Base-by-base conservation (phyloP, 2,113 vertebrate genomes). In the Siphamia tubifer region DNA sequence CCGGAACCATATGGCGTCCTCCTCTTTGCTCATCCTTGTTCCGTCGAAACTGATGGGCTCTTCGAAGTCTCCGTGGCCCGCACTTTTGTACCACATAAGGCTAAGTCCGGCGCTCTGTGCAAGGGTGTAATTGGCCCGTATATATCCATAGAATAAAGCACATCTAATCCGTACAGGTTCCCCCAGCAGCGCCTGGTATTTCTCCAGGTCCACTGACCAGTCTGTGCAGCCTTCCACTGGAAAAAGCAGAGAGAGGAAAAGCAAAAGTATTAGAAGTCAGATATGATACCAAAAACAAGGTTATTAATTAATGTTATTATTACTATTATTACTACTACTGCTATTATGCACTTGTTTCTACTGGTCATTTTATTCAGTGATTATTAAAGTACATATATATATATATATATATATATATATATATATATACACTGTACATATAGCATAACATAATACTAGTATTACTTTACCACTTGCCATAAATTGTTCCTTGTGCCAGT, bases 41-140 rank as follows among this genome's bases (percentile, higher is more conserved):
- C 98, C 98, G 73, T 99, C 98, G 68, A 99, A 99, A 64, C 96
- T 95, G 85, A 99, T 99, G 64, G 98, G 98, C 44, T 99, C 98
- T 86, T 99, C 98, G 67, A 98, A 98, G 86, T 99, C 98, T 71
- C 92, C 92, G 4, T 93, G 96, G 51, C 95, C 96, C 13, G 95
- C 94, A 76, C 98, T 99, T 90, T 96, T 98, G 88, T 99, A 99
- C 98, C 98, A 99, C 98, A 99, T 99, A 54, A 99, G 92, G 90
- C 97, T 99, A 76, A 99, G 98, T 83, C 98, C 98, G 42, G 95
- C 93, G 67, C 96, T 96, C 92, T 99, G 96, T 15, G 96, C 96
- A 10, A 97, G 91, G 51, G 94, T 97, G 88, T 99, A 99, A 93
- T 99, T 99, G 79, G 98, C 95, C 81, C 98, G 94, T 78, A 99